A percentile compares a stretch with the other conserved stretches of the same genome.
phyloP scores from a whole-genome alignment of 2,888 invertebrate genomes.

The Epirrita christyi region DNA sequence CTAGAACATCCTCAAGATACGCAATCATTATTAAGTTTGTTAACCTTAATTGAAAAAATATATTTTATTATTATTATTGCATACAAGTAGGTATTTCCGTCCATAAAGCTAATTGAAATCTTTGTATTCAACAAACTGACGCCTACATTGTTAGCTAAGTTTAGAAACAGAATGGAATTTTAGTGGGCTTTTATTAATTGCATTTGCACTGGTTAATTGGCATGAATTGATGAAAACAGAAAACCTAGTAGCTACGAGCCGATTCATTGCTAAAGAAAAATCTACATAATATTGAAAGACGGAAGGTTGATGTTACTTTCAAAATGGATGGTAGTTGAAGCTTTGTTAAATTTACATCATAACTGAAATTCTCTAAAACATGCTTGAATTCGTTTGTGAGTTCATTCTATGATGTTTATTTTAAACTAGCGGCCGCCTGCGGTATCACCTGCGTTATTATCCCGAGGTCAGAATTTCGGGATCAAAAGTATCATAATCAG shows the following conservation, averaged over 20 bases:
- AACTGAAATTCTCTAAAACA: too few relatives aligned
- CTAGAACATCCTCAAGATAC: too few relatives aligned
- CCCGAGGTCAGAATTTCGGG: too few relatives aligned
- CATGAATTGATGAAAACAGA: slow-evolving; percentile 24
- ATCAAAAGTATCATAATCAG: too few relatives aligned
- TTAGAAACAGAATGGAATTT: slow-evolving; percentile 28
- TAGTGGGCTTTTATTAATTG: slow-evolving; percentile 39
- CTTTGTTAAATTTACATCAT: too few relatives aligned
- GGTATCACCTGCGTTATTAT: too few relatives aligned
- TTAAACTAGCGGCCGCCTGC: too few relatives aligned
- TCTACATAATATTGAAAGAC: neutral
- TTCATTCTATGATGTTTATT: too few relatives aligned
- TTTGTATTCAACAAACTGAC: slow-evolving; percentile 1
- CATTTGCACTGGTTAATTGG: slow-evolving; percentile 39
- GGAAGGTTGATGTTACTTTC: neutral
- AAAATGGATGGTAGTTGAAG: neutral
- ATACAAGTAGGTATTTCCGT: neutral
- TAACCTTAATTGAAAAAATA: too few relatives aligned
- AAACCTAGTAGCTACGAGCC: neutral
- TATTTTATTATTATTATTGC: too few relatives aligned
- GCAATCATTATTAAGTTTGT: too few relatives aligned
- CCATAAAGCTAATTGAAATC: slow-evolving; percentile 5
- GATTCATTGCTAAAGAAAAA: neutral
- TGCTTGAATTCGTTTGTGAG: too few relatives aligned
- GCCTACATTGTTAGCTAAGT: slow-evolving; percentile 10